Base-by-base conservation (phyloP, 2,888 invertebrate genomes). In the Microplitis deprimator region DNA sequence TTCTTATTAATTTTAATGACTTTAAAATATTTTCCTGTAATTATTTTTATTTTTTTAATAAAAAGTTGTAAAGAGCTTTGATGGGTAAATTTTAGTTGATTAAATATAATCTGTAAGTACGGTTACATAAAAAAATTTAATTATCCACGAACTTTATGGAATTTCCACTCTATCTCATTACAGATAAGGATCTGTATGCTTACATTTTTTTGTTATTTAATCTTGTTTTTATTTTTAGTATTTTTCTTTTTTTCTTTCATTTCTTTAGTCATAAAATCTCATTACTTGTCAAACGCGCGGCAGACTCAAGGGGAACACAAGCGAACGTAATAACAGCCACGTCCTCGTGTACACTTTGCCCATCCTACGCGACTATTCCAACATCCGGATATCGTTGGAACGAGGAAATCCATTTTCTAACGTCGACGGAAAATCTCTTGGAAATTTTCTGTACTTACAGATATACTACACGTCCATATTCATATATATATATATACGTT, bases 381-480 rank as follows among this genome's bases (percentile, higher is more conserved):
- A 69, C 70, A 73, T 73, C 73, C 70, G 70, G 69, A 74, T 73
- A 74, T 77, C 70, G 69, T 68, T 50, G 41, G 50, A 73, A 68
- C 50, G 72, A 68, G 77, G 39, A 73, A 77, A 77, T 77, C 77
- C 73, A 77, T 77, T 77, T 74, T 77, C 77, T 73, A 39, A 50
- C 68, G 62, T 67, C 69, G 41, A n/a, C 71, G 69, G 68, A 73
- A 69, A 77, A 77, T 73, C 68, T 39, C 59, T 20, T 59, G 64
- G 65, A 77, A 73, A 77, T 73, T 17, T 61, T 73, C 73, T 68
- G 73, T 73, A 68, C 67, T 71, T 71, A 60, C 39, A 60, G 13
- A 50, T 50, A n/a, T 60, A 38, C n/a, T 17, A 10, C 60, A 60
- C 29, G 50, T 13, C 50, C 50, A 69, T 29, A 20, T 59, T n/a